Percentiles rank a stretch among this genome's conserved stretches.
These are phyloP conservation scores for Melikaiella ostensackeni DNA, from an alignment of 2,888 invertebrate species.

Conservation along the genomic window DNA sequence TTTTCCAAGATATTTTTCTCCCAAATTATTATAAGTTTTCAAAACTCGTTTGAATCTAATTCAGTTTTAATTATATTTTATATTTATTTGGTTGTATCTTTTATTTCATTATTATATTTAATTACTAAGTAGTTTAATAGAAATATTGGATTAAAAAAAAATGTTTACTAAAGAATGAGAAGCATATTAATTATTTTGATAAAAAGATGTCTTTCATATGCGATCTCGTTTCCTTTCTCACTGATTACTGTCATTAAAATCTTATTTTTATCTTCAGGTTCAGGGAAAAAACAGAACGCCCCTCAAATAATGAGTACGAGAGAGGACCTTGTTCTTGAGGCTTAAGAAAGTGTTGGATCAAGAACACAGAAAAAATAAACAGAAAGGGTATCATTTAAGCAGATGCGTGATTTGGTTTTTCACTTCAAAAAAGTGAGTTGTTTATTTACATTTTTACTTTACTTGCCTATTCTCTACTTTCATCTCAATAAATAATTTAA, in stretches of 20 bases:
- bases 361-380: not conserved
- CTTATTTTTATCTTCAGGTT: constrained; percentile 46
- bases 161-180: no score
- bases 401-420: not conserved
- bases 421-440: not conserved
- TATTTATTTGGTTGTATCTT: no score
- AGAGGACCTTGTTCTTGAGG: not conserved
- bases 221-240: not conserved
- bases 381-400: not conserved
- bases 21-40: not conserved
- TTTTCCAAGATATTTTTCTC: no score
- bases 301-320: no score
- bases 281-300: constrained; percentile 46
- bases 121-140: no score
- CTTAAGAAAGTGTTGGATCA: not conserved
- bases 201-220: not conserved
- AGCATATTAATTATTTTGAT: no score
- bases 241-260: not conserved
- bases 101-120: no score
- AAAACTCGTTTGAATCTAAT: no score
- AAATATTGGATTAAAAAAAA: no score
- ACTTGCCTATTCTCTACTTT: not conserved
- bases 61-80: no score
- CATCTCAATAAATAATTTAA: not conserved
- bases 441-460: not conserved